Evolutionary conservation across 2,888 invertebrate species (phyloP), one percentile per base, ranked within the genome.

Genomic region (Cephonodes hylas): DNA sequence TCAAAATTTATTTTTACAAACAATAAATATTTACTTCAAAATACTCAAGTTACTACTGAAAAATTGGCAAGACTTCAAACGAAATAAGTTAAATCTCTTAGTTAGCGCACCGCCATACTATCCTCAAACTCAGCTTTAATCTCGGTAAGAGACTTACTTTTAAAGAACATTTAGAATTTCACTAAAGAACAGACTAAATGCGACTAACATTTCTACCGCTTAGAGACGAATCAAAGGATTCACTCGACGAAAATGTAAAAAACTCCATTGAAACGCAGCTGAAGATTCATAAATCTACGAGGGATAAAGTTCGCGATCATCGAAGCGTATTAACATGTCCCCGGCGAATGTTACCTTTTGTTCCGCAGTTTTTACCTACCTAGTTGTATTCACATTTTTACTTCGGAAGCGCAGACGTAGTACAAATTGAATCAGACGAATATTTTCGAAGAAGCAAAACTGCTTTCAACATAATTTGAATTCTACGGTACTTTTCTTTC

Each of bases 281-380:
- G 42, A 64, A 62, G 60, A 66, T 67, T 66, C 67, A 64, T 66
- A 66, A 69, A 68, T 68, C 64, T 65, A 59, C 64, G 63, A 42
- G 42, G 25, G 64, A 65, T 62, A 62, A 61, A 56, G 53, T 60
- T 65, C 59, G 64, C 45, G 70, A 70, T 71, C 71, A 70, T 66
- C 69, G 65, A 66, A 64, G 73, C 76, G 73, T 66, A 68, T 64
- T 61, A 71, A 72, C 71, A 71, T 67, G 71, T 68, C 72, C 66
- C 71, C 58, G 61, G 65, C 58, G 74, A 67, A 66, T 66, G 66
- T 66, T 67, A 64, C 68, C 71, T 74, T 63, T 69, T 70, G 69
- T 72, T 70, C 70, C 68, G 64, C 65, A 59, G 69, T 67, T 74
- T 70, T 70, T 68, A 63, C 62, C 64, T 63, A 63, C 67, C 60